Evolutionary conservation across 1,140 invertebrate genomes (phyloP).

Genomic region (Zelostemma sp.): DNA sequence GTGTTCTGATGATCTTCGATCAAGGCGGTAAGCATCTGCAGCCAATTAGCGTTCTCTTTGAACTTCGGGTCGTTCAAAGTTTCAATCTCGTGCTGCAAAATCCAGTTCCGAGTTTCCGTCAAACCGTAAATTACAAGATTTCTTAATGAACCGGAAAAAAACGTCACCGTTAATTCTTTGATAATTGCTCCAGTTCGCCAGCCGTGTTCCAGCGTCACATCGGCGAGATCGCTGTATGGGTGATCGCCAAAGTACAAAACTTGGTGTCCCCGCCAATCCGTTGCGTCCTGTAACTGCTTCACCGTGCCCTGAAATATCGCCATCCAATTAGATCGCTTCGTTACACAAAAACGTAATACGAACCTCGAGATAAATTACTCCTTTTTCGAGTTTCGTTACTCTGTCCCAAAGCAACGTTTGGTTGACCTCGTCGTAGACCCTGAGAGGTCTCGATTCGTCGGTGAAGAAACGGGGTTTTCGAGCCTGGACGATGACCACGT

Average conservation of each 20-base stretch:
- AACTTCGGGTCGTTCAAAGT: constrained; percentile 88
- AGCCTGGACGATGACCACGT: constrained; percentile 94
- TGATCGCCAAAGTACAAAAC: constrained; percentile 98
- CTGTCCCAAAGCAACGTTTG: constrained; percentile 91
- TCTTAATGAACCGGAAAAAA: not conserved
- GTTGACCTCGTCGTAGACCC: constrained; percentile 86
- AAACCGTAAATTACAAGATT: not conserved
- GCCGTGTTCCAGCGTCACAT: constrained; percentile 95
- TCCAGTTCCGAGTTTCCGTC: not conserved
- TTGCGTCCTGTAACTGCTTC: constrained; percentile 90
- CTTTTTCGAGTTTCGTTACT: constrained; percentile 88
- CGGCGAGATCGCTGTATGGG: constrained; percentile 94
- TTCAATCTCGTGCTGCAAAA: constrained; percentile 89
- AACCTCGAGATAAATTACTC: constrained; percentile 94
- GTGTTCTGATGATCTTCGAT: constrained; percentile 92
- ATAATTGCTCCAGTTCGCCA: constrained; percentile 99
- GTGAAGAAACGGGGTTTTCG: constrained; percentile 97
- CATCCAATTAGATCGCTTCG: not conserved
- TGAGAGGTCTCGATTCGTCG: constrained; percentile 89
- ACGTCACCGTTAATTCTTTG: constrained; percentile 84
- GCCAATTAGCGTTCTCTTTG: constrained; percentile 91
- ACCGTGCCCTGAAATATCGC: constrained; percentile 83
- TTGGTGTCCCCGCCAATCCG: constrained; percentile 91
- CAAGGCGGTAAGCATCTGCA: constrained; percentile 91
- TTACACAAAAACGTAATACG: constrained; percentile 7